Conservation (phyloP, 1,140 invertebrate species). For the Maniola jurtina region DNA sequence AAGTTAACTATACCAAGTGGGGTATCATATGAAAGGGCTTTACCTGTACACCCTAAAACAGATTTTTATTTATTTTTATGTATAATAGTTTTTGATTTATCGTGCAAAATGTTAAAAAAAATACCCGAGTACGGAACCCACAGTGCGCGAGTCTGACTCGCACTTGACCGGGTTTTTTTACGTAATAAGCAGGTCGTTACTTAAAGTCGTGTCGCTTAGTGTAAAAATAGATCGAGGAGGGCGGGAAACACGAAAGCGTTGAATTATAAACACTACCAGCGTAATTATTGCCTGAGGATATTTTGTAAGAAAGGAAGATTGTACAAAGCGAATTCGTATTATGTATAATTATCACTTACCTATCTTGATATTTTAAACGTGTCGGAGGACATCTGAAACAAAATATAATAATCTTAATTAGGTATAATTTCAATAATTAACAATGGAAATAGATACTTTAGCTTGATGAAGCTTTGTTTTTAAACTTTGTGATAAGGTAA, state of each 20-base stretch:
- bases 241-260: slow-evolving; percentile 29
- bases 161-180: too few relatives aligned
- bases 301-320: slow-evolving; percentile 27
- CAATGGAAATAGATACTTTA: too few relatives aligned
- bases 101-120: too few relatives aligned
- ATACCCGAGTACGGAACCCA: too few relatives aligned
- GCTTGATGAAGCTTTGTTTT: too few relatives aligned
- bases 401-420: slow-evolving; percentile 13
- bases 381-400: slow-evolving; percentile 49
- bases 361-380: slow-evolving; percentile 40
- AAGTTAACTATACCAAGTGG: too few relatives aligned
- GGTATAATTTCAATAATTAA: not conserved
- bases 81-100: too few relatives aligned
- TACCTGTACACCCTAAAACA: too few relatives aligned
- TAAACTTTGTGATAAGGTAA: too few relatives aligned
- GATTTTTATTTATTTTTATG: too few relatives aligned
- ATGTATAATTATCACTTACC: slow-evolving; percentile 35
- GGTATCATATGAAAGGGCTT: too few relatives aligned
- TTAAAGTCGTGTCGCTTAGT: not conserved
- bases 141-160: too few relatives aligned
- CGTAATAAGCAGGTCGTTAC: not conserved
- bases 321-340: slow-evolving; percentile 26
- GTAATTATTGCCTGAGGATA: slow-evolving; percentile 41
- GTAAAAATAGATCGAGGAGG: not conserved
- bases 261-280: slow-evolving; percentile 42